These are phyloP conservation scores for Octomys mimax DNA, from an alignment of 2,797 vertebrate species.

Conservation along the genomic window DNA sequence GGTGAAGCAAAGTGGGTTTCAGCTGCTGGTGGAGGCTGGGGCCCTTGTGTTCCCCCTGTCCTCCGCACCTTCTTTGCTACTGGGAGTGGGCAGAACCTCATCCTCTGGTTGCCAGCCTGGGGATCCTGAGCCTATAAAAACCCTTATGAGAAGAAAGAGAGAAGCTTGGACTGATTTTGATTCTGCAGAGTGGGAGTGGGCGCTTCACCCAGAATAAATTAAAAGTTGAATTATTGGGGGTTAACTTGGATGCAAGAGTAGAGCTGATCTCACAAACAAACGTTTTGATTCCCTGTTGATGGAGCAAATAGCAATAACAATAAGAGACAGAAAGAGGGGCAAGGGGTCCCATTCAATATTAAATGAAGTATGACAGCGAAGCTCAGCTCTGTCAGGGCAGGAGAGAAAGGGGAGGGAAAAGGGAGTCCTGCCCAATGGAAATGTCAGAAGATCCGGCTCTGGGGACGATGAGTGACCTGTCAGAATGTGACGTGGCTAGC, in stretches of 20 bases:
- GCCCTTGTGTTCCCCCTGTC: rapidly evolving
- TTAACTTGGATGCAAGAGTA: background rate
- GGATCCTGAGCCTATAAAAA: background rate
- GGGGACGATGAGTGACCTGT: background rate
- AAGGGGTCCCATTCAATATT: background rate
- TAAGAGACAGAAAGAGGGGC: background rate
- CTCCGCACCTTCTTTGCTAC: background rate
- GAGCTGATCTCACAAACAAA: background rate
- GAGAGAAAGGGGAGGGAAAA: background rate
- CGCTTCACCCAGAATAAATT: background rate
- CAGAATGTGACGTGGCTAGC: background rate
- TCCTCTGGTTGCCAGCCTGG: no score
- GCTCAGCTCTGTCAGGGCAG: background rate
- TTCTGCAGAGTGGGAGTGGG: background rate
- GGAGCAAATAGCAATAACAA: background rate
- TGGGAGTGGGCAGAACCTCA: no score
- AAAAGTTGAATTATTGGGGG: background rate
- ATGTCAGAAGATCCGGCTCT: background rate
- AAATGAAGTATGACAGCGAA: background rate
- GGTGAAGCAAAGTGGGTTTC: rapidly evolving
- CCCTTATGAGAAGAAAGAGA: background rate
- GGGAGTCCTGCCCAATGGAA: background rate
- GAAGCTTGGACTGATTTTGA: background rate
- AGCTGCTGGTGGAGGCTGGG: background rate
- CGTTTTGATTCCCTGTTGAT: background rate